Base-by-base conservation (phyloP, 1,140 invertebrate species). In the Drosophila trapezifrons region DNA sequence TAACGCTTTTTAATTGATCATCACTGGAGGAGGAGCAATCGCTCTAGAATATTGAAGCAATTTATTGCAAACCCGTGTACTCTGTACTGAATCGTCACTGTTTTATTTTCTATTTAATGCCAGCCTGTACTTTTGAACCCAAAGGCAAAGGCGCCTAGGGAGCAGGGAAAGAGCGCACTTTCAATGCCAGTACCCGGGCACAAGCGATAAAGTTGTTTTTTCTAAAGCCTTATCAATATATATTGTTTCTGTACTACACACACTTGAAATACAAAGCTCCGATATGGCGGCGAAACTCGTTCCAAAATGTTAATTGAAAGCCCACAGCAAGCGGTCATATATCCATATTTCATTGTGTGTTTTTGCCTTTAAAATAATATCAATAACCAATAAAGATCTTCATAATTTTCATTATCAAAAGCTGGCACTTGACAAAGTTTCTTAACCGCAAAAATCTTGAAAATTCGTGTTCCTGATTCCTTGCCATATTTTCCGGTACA, bases 41-140 rank as follows among this genome's bases (percentile, higher is more conserved):
- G 35, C n/a, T 71, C 7, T 40, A n/a, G 20, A 71, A 55, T 58
- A 27, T 54, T 49, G 35, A 57, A 49, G 49, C 40, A 32, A 46
- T 71, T 63, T 46, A 38, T 35, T 4, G 29, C 20, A 18, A 0
- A 0, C 2, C 13, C 18, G n/a, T 40, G 45, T 18, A 69, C 17
- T 4, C 18, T 38, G 17, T 15, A 55, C 20, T 38, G 15, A 38
- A 46, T 27, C 49, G 54, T 32, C 47, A 69, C 40, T 38, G 64
- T 70, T 43, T 51, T 49, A 42, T 49, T 35, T 42, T 18, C 17
- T 32, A n/a, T 17, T 65, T 43, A 43, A 45, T 67, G 13, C n/a
- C 6, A 2, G 58, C n/a, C 25, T 71, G 45, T 79, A 70, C 80
- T 80, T 81, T 81, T 76, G 81, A 78, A 87, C 81, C 75, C 75